Evolutionary conservation across 2,888 invertebrate species (phyloP), one percentile per base, ranked within the genome.

Genomic region (Thelaira solivaga): DNA sequence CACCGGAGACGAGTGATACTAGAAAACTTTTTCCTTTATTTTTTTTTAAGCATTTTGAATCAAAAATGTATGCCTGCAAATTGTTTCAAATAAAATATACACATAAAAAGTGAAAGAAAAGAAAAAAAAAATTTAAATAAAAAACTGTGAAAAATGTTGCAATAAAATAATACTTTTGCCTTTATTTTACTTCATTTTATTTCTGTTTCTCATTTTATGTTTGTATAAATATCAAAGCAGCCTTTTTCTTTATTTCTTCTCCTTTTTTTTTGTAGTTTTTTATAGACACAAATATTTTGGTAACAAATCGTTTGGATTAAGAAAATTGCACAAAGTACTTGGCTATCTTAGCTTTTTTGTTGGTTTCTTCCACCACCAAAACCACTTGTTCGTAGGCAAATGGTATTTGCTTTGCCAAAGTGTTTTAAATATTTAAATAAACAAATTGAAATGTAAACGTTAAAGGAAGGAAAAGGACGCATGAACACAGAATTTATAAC

Each of bases 391-490:
- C 39, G 16, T 41, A 47, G 62, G 68, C 51, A 64, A 64, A 64
- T 39, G 59, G 24, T 43, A 51, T 61, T 65, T 65, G 18, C 51
- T 69, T 53, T 73, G 69, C 53, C 53, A 74, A 74, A 57, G 69
- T 82, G 81, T 68, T 83, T 86, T 82, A 85, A 86, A 86, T 85
- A 81, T 82, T 81, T 76, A 85, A 85, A 83, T 84, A 84, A 86
- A 86, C 84, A 86, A 86, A 86, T 87, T 86, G 85, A 85, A 86
- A 87, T 86, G 84, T 84, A 85, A 81, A 76, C 62, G 67, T 55
- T 65, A n/a, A 6, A 18, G 18, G 16, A 24, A 26, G 31, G 34
- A 39, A 39, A 16, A 39, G 4, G 10, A 59, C 22, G 22, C 39
- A 45, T 26, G 11, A 41, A 3, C 4, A 41, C 39, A 7, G 1